A percentile compares a stretch with the other conserved stretches of the same genome.
These are phyloP conservation scores for Nomia melanderi DNA, from an alignment of 1,140 invertebrate genomes.

Conservation along the genomic window DNA sequence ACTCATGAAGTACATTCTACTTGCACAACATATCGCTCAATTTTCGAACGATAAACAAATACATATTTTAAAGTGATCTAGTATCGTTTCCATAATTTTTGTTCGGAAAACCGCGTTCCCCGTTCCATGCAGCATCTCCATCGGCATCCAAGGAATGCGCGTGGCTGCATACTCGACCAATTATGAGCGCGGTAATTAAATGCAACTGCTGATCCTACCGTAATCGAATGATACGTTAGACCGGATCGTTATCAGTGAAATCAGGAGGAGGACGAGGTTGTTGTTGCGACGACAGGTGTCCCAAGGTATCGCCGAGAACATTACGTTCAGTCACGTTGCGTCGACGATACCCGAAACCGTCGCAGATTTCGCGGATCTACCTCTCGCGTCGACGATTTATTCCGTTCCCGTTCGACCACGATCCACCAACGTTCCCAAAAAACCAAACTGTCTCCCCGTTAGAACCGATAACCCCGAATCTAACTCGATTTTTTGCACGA, in stretches of 20 bases:
- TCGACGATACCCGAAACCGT: slow-evolving; percentile 6
- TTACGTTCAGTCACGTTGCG: slow-evolving; percentile 40
- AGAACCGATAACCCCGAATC: not conserved
- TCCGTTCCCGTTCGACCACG: not conserved
- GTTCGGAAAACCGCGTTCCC: not conserved
- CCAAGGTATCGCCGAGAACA: slow-evolving; percentile 41
- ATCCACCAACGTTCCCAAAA: not conserved
- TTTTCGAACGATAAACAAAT: not conserved
- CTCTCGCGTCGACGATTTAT: not conserved
- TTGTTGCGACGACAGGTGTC: slow-evolving; percentile 32
- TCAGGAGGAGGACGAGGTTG: slow-evolving; percentile 28
- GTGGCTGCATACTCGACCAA: not conserved
- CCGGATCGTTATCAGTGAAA: slow-evolving; percentile 53
- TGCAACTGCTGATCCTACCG: not conserved
- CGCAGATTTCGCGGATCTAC: not conserved
- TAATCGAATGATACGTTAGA: slow-evolving; percentile 10
- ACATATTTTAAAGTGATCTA: not conserved
- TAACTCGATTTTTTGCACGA: not conserved
- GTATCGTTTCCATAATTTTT: not conserved
- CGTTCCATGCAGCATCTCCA: not conserved
- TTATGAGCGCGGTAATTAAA: not conserved
- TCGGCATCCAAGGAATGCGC: too few species aligned
- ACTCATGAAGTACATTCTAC: too few species aligned
- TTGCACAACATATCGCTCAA: too few species aligned
- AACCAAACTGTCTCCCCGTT: not conserved